Evolutionary conservation across 2,797 vertebrate species (phyloP).

Genomic region (Microctenopoma steveboyesi): DNA sequence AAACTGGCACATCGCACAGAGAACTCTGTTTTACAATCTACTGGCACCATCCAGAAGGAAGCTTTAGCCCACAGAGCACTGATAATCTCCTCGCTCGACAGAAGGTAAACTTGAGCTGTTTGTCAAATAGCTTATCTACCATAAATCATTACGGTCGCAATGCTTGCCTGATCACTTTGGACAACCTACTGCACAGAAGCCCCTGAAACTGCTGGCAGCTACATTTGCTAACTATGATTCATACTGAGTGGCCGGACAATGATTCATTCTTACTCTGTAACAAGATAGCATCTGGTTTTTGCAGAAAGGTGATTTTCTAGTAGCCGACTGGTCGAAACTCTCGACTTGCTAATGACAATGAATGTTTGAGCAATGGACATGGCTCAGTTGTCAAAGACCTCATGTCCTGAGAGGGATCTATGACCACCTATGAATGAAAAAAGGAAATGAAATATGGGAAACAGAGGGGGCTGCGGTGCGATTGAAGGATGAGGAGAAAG

Average conservation of each 20-base stretch:
- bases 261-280: conserved; percentile 70
- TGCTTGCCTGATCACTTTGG: conserved; percentile 60
- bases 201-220: conserved; percentile 46
- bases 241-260: conserved; percentile 61
- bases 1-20: conserved; percentile 46
- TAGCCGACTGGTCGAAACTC: conserved; percentile 58
- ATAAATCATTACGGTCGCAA: conserved; percentile 60
- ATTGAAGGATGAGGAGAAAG: conserved; percentile 23
- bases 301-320: conserved; percentile 67
- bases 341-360: conserved; percentile 62
- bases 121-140: conserved; percentile 70
- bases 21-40: conserved; percentile 64
- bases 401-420: conserved; percentile 69
- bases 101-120: conserved; percentile 76
- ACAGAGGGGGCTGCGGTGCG: conserved; percentile 44
- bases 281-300: conserved; percentile 62
- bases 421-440: conserved; percentile 71
- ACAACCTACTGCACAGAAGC: conserved; percentile 56
- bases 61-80: conserved; percentile 73
- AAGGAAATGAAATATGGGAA: conserved; percentile 72
- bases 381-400: conserved; percentile 75
- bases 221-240: conserved; percentile 64
- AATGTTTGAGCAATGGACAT: conserved; percentile 72
- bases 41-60: conserved; percentile 74
- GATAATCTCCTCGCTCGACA: conserved; percentile 77